phyloP scores from a whole-genome alignment of 2,797 vertebrate genomes.

The Steatocranus sp. region DNA sequence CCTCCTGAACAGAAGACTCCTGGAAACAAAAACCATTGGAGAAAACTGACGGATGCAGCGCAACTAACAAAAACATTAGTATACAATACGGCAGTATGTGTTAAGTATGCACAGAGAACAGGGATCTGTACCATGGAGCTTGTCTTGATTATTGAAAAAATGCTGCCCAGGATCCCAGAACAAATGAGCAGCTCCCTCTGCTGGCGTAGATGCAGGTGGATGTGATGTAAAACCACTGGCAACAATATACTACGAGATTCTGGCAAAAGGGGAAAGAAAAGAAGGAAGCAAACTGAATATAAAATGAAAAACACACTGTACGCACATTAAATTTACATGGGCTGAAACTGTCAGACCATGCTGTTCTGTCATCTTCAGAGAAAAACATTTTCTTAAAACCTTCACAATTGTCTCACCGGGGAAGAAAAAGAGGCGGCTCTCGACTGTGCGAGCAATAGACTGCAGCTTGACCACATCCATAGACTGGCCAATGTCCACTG shows the following conservation, averaged over 20 bases:
- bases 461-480: conserved; percentile 99
- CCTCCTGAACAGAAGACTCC: conserved; percentile 96
- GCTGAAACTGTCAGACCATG: neutral
- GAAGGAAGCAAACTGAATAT: neutral
- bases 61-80: neutral
- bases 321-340: neutral
- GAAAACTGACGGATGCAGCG: neutral
- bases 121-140: conserved; percentile 84
- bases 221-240: conserved; percentile 96
- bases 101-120: neutral
- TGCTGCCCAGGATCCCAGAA: conserved; percentile 95
- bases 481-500: conserved; percentile 96
- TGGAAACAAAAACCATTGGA: conserved; percentile 34
- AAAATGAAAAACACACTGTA: neutral
- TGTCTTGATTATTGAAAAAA: conserved; percentile 97
- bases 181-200: conserved; percentile 99
- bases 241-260: conserved; percentile 96
- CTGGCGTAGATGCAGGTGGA: conserved; percentile 96
- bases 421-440: conserved; percentile 96
- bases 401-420: conserved; percentile 76
- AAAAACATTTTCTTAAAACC: neutral
- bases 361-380: neutral
- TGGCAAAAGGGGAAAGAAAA: conserved; percentile 41
- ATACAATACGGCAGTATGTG: neutral
- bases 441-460: conserved; percentile 94